Percentiles rank a stretch among this genome's conserved stretches.
Conservation (phyloP, 2,113 vertebrate genomes). For the Atherinomorus stipes region DNA sequence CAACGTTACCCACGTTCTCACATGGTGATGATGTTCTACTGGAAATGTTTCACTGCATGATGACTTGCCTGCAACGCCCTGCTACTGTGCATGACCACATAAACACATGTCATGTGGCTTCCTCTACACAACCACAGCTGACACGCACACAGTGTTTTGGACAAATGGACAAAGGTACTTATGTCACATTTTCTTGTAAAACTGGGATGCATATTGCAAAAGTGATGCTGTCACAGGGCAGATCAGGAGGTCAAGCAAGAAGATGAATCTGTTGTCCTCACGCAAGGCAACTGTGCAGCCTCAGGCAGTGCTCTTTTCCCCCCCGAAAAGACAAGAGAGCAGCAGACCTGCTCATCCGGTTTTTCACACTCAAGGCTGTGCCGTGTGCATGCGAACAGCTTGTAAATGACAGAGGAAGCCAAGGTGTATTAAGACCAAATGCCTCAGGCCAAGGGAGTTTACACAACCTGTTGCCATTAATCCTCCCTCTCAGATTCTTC, state of each 20-base stretch:
- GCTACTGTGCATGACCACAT: too few relatives aligned
- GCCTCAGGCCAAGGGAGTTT: slow-evolving; percentile 83
- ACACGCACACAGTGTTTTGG: too few relatives aligned
- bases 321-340: slow-evolving; percentile 15
- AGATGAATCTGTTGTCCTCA: slow-evolving; percentile 79
- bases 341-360: slow-evolving; percentile 74
- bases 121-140: too few relatives aligned
- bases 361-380: slow-evolving; percentile 64
- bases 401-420: slow-evolving; percentile 82
- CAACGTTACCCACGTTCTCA: too few relatives aligned
- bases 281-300: slow-evolving; percentile 72
- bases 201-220: slow-evolving; percentile 28
- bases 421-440: slow-evolving; percentile 74
- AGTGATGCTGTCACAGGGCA: slow-evolving; percentile 58
- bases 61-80: too few relatives aligned
- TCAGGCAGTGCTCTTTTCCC: slow-evolving; percentile 52
- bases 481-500: slow-evolving; percentile 72
- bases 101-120: too few relatives aligned
- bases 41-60: too few relatives aligned
- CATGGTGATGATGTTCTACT: too few relatives aligned
- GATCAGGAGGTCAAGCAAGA: slow-evolving; percentile 60
- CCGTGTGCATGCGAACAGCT: slow-evolving; percentile 75
- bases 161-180: too few relatives aligned
- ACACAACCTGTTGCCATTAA: slow-evolving; percentile 81
- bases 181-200: too few relatives aligned